Evolutionary conservation across 2,113 vertebrate species (phyloP), one percentile per base, ranked within the genome.

Genomic region (Rhea americana): DNA sequence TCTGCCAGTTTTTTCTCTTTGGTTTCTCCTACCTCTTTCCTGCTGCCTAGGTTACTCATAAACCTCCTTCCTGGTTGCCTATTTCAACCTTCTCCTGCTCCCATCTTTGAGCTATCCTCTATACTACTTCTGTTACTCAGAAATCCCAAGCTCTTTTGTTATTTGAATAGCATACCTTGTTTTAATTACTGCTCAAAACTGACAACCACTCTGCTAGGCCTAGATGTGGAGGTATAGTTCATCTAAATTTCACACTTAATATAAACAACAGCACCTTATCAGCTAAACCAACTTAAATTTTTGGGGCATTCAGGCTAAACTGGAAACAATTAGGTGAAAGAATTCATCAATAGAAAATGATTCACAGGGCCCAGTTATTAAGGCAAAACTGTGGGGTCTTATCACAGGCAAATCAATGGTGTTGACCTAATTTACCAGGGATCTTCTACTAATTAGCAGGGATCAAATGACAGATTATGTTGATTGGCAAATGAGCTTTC

Each of bases 361-460:
- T 65, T 68, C 22, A 16, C 1, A 41, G 11, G 13, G 19, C 7
- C 71, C 56, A 35, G 11, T 41, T 63, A 39, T 59, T 70, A 24
- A 30, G 78, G 26, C 15, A 51, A 77, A 35, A 35, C 63, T 67
- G 50, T 56, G 32, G 9, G 30, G 30, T 30, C 24, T 67, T 4
- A 2, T 19, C 62, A 48, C 6, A 28, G 13, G 8, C 14, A 48
- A 61, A 22, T 79, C 48, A 50, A 5, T 0, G 0, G 16, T 28
- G 13, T 7, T 61, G 28, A 2, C 39, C 39, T 56, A 13, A 55
- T 45, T 53, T 53, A 26, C 30, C n/a, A 72, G 13, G 35, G 22
- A 45, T 51, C 25, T 67, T 62, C 18, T 5, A 14, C 9, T 28
- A 24, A 26, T 1, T 7, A 7, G 1, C n/a, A 85, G 35, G 25